Evolutionary conservation across 1,140 invertebrate genomes (phyloP).

Genomic region (Bombus haemorrhoidalis): DNA sequence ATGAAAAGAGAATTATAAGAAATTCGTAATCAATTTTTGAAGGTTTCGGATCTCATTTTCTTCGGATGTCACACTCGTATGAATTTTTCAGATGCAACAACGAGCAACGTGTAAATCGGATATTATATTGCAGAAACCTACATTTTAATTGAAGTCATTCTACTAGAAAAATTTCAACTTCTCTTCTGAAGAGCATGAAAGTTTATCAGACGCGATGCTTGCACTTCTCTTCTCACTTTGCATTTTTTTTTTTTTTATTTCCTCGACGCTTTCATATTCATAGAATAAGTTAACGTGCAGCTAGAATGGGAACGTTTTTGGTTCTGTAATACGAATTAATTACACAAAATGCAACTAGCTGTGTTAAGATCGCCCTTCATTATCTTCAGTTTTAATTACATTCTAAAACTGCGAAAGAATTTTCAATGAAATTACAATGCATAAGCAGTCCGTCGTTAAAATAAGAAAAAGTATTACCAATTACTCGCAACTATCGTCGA

Average conservation of each 20-base stretch:
- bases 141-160: slow-evolving; percentile 9
- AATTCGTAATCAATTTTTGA: too few relatives aligned
- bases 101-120: neutral
- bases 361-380: too few relatives aligned
- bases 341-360: neutral
- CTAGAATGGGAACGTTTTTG: neutral
- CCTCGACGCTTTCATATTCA: slow-evolving; percentile 22
- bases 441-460: too few relatives aligned
- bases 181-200: neutral
- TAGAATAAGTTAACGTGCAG: slow-evolving; percentile 26
- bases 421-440: too few relatives aligned
- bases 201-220: slow-evolving; percentile 5
- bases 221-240: neutral
- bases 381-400: too few relatives aligned
- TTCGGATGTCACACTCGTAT: neutral
- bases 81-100: neutral
- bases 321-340: slow-evolving; percentile 12
- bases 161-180: neutral
- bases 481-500: neutral
- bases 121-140: neutral
- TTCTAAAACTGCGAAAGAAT: too few relatives aligned
- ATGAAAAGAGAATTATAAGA: too few relatives aligned
- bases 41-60: neutral
- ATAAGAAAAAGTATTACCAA: too few relatives aligned
- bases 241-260: neutral